These are phyloP conservation scores for Tortrix viridana DNA, from an alignment of 2,888 invertebrate species.

Conservation along the genomic window DNA sequence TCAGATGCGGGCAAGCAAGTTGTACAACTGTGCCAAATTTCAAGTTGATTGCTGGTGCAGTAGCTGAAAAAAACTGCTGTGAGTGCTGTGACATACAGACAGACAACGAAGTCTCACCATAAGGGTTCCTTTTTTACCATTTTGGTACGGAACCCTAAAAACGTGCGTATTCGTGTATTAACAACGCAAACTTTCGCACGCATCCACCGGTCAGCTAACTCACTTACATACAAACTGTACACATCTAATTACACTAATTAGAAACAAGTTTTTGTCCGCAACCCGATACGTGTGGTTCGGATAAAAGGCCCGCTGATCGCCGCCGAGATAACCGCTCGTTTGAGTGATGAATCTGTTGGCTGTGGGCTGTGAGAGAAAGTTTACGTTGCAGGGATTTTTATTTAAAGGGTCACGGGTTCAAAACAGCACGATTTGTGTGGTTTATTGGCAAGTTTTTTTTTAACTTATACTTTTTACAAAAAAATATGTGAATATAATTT, in stretches of 20 bases:
- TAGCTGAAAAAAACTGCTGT: too few relatives aligned
- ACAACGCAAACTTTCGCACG: slow-evolving; percentile 22
- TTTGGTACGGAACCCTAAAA: too few relatives aligned
- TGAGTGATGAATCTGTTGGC: slow-evolving; percentile 50
- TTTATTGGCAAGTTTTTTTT: too few relatives aligned
- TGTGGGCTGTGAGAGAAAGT: slow-evolving; percentile 35
- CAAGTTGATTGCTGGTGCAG: too few relatives aligned
- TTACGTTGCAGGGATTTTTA: neutral
- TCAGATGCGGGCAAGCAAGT: too few relatives aligned
- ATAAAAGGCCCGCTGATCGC: slow-evolving; percentile 61
- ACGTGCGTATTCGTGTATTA: too few relatives aligned
- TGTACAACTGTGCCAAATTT: too few relatives aligned
- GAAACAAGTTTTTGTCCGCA: slow-evolving; percentile 72
- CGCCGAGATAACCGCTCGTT: slow-evolving; percentile 48
- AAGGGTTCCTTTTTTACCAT: too few relatives aligned
- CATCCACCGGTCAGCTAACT: slow-evolving; percentile 38
- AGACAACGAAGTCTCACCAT: too few relatives aligned
- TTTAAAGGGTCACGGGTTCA: slow-evolving; percentile 10
- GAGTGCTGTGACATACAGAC: too few relatives aligned
- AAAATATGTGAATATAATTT: too few relatives aligned
- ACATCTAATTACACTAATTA: slow-evolving; percentile 74
- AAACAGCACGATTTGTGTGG: neutral
- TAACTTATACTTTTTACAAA: too few relatives aligned
- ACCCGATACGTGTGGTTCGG: slow-evolving; percentile 61
- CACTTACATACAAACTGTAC: slow-evolving; percentile 41